phyloP scores from a whole-genome alignment of 2,797 vertebrate species.

The Macrochelys suwanniensis region DNA sequence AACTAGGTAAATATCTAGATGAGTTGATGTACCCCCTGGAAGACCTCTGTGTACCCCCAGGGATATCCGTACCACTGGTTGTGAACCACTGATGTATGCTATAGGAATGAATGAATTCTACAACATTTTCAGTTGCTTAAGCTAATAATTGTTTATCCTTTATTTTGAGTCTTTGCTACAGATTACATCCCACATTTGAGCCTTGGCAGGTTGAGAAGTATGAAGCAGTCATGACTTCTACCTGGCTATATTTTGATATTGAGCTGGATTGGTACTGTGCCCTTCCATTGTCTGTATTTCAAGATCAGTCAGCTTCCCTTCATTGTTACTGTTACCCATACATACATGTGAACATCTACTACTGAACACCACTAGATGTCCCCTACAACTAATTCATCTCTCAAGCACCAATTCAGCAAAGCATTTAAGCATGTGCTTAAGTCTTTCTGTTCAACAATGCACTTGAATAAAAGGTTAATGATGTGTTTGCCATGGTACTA shows the following conservation, averaged over 20 bases:
- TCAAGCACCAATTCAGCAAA: background rate
- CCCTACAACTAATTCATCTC: background rate
- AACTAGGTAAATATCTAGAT: no score
- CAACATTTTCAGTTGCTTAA: background rate
- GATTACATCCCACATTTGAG: background rate
- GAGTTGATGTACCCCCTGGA: no score
- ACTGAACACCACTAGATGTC: background rate
- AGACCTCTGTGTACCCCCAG: no score
- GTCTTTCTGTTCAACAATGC: background rate
- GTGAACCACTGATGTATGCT: no score
- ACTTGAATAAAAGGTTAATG: background rate
- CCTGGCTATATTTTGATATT: background rate
- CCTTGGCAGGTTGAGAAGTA: background rate
- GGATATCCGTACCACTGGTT: no score
- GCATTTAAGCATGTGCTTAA: background rate
- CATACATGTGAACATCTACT: background rate
- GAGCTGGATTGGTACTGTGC: background rate
- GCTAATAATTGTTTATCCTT: background rate
- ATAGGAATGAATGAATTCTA: background rate
- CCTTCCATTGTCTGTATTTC: background rate
- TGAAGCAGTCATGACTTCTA: background rate
- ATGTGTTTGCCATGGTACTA: background rate
- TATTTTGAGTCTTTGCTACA: background rate
- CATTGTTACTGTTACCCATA: background rate
- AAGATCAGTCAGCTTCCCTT: background rate